Base-by-base conservation (phyloP, 2,888 invertebrate genomes). In the Chelonus formosanus region DNA sequence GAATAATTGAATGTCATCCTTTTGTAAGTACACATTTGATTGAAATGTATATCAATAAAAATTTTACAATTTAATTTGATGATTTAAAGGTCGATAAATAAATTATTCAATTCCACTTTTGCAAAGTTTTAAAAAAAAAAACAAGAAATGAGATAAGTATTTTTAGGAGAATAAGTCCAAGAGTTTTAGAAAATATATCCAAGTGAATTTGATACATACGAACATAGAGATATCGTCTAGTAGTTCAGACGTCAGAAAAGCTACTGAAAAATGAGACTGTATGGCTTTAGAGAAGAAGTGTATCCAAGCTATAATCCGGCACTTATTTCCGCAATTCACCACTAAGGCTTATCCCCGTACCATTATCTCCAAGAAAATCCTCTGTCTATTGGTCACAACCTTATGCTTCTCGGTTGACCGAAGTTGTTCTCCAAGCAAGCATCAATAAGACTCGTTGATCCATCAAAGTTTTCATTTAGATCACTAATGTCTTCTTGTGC, bases 311-410 rank as follows among this genome's bases (percentile, higher is more conserved):
- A 62, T 66, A 66, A 66, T 66, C 66, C 66, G 44, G 65, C 60
- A 65, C 65, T 65, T 65, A 65, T 59, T 60, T 60, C 59, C 67
- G 60, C 56, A 54, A 61, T 57, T 68, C 60, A 65, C 61, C 64
- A 63, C 65, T 35, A 57, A 5, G 35, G 61, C 68, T 61, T 65
- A 63, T 58, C 58, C 58, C 57, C 45, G 36, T 10, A 34, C 65
- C 67, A 62, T 68, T 65, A 61, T 64, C 61, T 61, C 57, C 57
- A 35, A 68, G 65, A 68, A 68, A 68, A 68, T 62, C 65, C 67
- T 35, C 32, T 34, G 36, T 57, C 36, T 45, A n/a, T 8, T 7
- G 36, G 48, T 62, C 43, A 8, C 47, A 36, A 32, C 58, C 60
- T 65, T 61, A 55, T 47, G 56, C 36, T 40, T 52, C 1, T 36